These are phyloP conservation scores for Epirrhoe tristata DNA, from an alignment of 2,888 invertebrate genomes.

Conservation along the genomic window DNA sequence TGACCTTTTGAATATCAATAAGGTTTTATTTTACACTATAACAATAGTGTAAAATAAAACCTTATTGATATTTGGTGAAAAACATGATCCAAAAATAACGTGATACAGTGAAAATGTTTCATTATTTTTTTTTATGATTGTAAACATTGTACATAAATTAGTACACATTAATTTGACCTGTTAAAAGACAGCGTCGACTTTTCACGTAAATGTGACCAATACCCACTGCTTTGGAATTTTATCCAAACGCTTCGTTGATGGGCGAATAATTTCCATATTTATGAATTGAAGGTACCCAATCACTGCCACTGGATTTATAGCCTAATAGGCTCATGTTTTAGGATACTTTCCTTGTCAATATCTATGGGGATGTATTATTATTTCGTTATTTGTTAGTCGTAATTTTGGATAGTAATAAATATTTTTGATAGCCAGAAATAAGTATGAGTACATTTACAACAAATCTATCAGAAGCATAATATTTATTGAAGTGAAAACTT, in stretches of 20 bases:
- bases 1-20: neutral
- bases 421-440: neutral
- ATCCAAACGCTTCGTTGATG: constrained; percentile 18
- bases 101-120: too few relatives aligned
- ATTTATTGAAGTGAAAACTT: neutral
- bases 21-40: too few relatives aligned
- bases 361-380: constrained; percentile 17
- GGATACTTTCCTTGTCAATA: constrained; percentile 34
- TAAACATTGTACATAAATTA: neutral
- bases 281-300: constrained; percentile 41
- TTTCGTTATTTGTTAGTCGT: constrained; percentile 17
- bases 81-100: too few relatives aligned
- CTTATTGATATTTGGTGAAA: too few relatives aligned
- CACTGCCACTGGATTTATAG: constrained; percentile 36
- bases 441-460: neutral
- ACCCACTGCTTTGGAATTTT: neutral
- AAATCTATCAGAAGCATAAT: neutral
- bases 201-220: neutral
- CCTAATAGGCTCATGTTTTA: constrained; percentile 28
- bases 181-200: constrained; percentile 2
- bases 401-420: constrained; percentile 3
- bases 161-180: neutral
- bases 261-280: constrained; percentile 42
- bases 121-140: neutral
- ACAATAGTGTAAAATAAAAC: too few relatives aligned